These are phyloP conservation scores for Limosa lapponica DNA, from an alignment of 2,797 vertebrate species.

Conservation along the genomic window DNA sequence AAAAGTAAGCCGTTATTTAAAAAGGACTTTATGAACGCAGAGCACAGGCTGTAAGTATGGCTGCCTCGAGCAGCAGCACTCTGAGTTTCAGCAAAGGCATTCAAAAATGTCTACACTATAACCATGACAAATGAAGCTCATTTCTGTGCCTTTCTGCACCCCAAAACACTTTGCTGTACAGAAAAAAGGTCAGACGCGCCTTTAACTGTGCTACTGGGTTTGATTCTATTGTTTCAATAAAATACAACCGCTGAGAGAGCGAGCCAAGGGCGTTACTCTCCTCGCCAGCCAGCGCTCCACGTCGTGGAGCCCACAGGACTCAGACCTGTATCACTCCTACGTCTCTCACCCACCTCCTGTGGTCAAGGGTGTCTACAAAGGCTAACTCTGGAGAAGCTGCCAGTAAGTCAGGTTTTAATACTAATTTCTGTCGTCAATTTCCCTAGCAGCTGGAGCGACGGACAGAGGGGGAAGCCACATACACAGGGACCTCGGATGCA, in stretches of 20 bases:
- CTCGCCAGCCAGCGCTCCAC: not conserved
- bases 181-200: not conserved
- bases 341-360: not conserved
- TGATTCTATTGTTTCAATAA: not conserved
- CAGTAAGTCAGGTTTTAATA: not conserved
- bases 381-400: not conserved
- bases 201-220: not conserved
- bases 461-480: not conserved
- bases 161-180: not conserved
- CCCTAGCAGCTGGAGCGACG: not conserved
- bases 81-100: not conserved
- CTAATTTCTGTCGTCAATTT: not conserved
- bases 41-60: not conserved
- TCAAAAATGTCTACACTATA: not conserved
- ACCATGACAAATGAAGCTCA: not conserved
- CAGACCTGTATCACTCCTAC: not conserved
- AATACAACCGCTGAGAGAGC: not conserved
- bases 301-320: not conserved
- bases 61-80: not conserved
- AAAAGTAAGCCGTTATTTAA: not conserved
- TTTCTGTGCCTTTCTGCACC: not conserved
- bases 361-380: not conserved
- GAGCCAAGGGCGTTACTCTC: not conserved
- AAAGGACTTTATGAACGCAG: not conserved
- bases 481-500: not conserved